Percentiles rank a stretch among this genome's conserved stretches.
phyloP scores from a whole-genome alignment of 2,797 vertebrate species.

The Argya squamiceps region DNA sequence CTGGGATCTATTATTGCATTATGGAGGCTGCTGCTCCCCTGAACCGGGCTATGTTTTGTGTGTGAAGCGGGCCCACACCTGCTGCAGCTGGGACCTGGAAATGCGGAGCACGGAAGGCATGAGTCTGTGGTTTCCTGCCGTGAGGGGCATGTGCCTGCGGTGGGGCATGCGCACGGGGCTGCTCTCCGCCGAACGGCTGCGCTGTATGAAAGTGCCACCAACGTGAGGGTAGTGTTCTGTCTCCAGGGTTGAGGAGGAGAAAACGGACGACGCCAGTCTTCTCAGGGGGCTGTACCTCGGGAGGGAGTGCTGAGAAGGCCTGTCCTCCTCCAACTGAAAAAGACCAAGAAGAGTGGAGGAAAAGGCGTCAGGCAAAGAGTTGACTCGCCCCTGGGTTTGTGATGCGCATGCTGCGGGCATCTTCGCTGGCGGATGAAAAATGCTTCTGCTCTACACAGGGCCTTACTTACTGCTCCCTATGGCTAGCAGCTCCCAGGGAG shows the following conservation, averaged over 20 bases:
- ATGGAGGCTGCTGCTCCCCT: slow-evolving; percentile 76
- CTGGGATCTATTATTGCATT: slow-evolving; percentile 80
- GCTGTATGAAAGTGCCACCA: slow-evolving; percentile 93
- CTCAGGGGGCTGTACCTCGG: slow-evolving; percentile 96
- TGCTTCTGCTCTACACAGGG: slow-evolving; percentile 26
- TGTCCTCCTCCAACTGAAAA: slow-evolving; percentile 94
- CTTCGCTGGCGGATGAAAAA: slow-evolving; percentile 67
- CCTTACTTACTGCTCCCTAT: slow-evolving; percentile 17
- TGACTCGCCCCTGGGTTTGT: slow-evolving; percentile 78
- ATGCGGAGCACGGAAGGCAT: slow-evolving; percentile 94
- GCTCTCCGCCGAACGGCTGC: slow-evolving; percentile 98
- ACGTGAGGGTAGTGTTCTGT: slow-evolving; percentile 96
- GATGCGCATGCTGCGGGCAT: slow-evolving; percentile 72
- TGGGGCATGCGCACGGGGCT: slow-evolving; percentile 91
- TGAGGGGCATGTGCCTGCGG: slow-evolving; percentile 88
- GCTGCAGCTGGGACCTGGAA: slow-evolving; percentile 94
- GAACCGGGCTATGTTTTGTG: slow-evolving; percentile 89
- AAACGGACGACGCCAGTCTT: slow-evolving; percentile 98
- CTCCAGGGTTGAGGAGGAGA: slow-evolving; percentile 98
- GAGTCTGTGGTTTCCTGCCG: slow-evolving; percentile 90
- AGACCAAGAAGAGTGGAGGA: slow-evolving; percentile 93
- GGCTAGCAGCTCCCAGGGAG: not conserved
- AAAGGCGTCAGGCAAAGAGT: slow-evolving; percentile 86
- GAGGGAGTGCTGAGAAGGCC: slow-evolving; percentile 90
- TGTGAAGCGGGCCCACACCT: slow-evolving; percentile 95